A percentile compares a stretch with the other conserved stretches of the same genome.
phyloP scores from a whole-genome alignment of 1,140 invertebrate species.

The Ips nitidus region DNA sequence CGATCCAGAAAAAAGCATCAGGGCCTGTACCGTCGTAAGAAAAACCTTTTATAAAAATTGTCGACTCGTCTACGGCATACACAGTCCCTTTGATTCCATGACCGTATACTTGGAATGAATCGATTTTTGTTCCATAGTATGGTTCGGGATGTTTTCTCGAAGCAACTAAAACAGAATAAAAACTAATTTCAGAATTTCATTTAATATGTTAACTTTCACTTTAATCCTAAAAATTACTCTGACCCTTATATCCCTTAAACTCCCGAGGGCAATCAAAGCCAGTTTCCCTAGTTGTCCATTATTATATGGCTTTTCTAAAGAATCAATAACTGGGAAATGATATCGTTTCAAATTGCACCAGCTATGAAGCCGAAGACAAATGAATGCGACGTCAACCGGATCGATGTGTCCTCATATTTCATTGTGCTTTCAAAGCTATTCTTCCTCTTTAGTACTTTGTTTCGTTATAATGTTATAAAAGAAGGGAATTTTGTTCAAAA shows the following conservation, averaged over 20 bases:
- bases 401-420: conserved; percentile 41
- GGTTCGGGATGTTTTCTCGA: conserved; percentile 59
- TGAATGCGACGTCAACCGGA: conserved; percentile 41
- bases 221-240: too few species aligned
- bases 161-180: conserved; percentile 50
- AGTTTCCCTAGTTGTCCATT: conserved; percentile 1
- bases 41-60: conserved; percentile 83
- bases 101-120: conserved; percentile 66
- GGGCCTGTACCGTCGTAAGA: conserved; percentile 83
- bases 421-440: conserved; percentile 21
- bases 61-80: conserved; percentile 85
- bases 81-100: conserved; percentile 76
- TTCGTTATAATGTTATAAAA: conserved; percentile 15
- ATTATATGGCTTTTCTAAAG: conserved; percentile 6
- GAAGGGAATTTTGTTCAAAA: not conserved
- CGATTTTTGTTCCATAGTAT: conserved; percentile 77
- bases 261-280: not conserved
- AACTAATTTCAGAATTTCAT: not conserved
- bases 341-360: conserved; percentile 20
- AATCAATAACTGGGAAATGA: conserved; percentile 24
- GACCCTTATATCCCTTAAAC: too few species aligned
- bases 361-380: conserved; percentile 43
- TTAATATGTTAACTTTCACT: too few species aligned
- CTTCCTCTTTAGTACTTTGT: conserved; percentile 13
- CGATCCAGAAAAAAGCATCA: conserved; percentile 87